Percentiles rank a stretch among this genome's conserved stretches.
These are phyloP conservation scores for Falcaria lacertinaria DNA, from an alignment of 2,888 invertebrate species.

Conservation along the genomic window DNA sequence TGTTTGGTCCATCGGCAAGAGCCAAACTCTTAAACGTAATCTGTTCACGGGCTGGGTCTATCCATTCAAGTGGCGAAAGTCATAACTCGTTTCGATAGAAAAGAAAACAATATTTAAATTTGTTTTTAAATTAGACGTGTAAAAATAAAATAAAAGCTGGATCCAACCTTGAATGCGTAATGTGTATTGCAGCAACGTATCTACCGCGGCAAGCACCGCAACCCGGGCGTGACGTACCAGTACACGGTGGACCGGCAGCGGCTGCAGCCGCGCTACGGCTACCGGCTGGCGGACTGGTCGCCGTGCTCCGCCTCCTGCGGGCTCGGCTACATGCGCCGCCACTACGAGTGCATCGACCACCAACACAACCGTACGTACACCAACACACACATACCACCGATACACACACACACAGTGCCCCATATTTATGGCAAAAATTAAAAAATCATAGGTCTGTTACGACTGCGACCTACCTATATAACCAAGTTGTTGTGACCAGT, in stretches of 20 bases:
- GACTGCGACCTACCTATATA: too few species aligned
- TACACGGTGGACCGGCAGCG: slow-evolving; percentile 84
- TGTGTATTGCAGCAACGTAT: slow-evolving; percentile 76
- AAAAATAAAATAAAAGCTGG: neutral
- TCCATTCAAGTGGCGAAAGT: too few species aligned
- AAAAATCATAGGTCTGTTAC: too few species aligned
- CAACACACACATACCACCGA: neutral
- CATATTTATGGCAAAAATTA: too few species aligned
- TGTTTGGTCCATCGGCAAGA: too few species aligned
- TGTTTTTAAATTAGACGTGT: too few species aligned
- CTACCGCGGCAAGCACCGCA: slow-evolving; percentile 85
- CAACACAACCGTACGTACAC: slow-evolving; percentile 50
- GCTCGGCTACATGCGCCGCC: slow-evolving; percentile 82
- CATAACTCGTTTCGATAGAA: too few species aligned
- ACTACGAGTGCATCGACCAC: slow-evolving; percentile 59
- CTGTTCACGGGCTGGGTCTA: too few species aligned
- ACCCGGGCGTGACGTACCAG: slow-evolving; percentile 91
- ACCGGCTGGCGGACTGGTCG: slow-evolving; percentile 91
- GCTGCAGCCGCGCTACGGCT: slow-evolving; percentile 79
- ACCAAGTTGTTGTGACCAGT: too few species aligned
- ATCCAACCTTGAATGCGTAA: neutral
- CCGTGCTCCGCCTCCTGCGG: slow-evolving; percentile 89
- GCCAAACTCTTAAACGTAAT: too few species aligned
- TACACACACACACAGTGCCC: too few species aligned
- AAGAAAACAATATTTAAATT: too few species aligned